These are phyloP conservation scores for Hippocampus mohnikei DNA, from an alignment of 2,113 vertebrate species.

Conservation along the genomic window DNA sequence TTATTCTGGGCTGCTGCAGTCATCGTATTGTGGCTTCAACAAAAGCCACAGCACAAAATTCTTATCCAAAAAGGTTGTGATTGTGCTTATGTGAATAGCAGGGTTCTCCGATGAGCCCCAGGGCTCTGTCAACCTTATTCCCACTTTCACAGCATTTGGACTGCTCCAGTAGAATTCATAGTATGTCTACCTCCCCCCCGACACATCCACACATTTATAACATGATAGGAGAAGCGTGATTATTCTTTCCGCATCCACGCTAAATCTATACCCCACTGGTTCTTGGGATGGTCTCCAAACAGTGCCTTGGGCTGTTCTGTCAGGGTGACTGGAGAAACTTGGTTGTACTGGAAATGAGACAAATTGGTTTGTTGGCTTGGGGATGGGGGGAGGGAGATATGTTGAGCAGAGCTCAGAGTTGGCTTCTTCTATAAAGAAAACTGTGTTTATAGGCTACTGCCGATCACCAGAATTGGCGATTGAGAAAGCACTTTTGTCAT, in stretches of 20 bases:
- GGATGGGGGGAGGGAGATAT: constrained; percentile 36
- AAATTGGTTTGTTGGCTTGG: constrained; percentile 47
- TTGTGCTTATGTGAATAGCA: constrained; percentile 57
- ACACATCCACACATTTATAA: constrained; percentile 21
- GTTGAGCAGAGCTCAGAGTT: constrained; percentile 53
- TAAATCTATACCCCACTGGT: constrained; percentile 29
- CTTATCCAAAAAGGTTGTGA: constrained; percentile 59
- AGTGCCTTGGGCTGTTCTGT: constrained; percentile 25
- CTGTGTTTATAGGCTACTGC: neutral
- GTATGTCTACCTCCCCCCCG: constrained; percentile 25
- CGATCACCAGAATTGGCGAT: neutral
- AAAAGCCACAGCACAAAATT: constrained; percentile 50
- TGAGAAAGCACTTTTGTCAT: neutral
- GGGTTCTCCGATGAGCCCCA: constrained; percentile 29
- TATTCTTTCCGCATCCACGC: constrained; percentile 20
- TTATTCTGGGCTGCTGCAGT: constrained; percentile 11
- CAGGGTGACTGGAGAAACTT: constrained; percentile 34
- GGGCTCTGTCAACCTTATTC: constrained; percentile 53
- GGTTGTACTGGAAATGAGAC: constrained; percentile 52
- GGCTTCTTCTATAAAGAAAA: constrained; percentile 40
- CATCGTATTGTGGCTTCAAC: constrained; percentile 38
- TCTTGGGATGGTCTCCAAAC: constrained; percentile 43
- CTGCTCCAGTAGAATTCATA: constrained; percentile 40
- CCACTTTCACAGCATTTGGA: constrained; percentile 42
- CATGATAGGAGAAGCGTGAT: constrained; percentile 26